phyloP scores from a whole-genome alignment of 2,113 vertebrate species.

The Alligator mississippiensis region DNA sequence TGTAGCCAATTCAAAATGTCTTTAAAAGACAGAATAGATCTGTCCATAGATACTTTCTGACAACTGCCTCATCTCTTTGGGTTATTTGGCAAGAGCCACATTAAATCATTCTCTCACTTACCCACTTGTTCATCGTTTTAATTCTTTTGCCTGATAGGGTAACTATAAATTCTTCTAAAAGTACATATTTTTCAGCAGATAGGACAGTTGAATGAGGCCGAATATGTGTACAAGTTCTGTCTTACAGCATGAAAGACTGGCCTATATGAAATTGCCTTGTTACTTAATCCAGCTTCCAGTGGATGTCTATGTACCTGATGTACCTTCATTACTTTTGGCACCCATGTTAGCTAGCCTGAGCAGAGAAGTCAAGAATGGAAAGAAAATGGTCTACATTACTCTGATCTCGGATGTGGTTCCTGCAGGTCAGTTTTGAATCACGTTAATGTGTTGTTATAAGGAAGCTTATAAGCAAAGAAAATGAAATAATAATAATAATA shows the following conservation, averaged over 20 bases:
- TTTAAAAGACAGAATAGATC: constrained; percentile 23
- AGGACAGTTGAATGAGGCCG: not conserved
- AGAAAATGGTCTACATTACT: not conserved
- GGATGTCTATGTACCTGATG: not conserved
- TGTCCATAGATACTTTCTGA: constrained; percentile 51
- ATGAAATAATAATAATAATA: too few relatives aligned
- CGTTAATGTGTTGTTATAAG: not conserved
- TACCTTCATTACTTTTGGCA: not conserved
- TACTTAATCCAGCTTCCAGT: not conserved
- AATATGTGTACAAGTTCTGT: not conserved
- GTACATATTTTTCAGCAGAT: not conserved
- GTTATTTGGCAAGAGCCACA: constrained; percentile 43
- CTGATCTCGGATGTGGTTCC: not conserved
- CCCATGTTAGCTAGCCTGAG: not conserved
- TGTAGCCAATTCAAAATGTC: constrained; percentile 40
- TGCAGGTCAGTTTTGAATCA: not conserved
- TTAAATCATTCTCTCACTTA: constrained; percentile 50
- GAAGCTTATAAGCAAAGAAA: not conserved
- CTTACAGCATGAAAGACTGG: not conserved
- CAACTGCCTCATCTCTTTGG: constrained; percentile 46
- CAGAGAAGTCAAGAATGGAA: not conserved
- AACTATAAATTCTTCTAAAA: constrained; percentile 27
- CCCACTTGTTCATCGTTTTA: constrained; percentile 1
- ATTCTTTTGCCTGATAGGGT: constrained; percentile 32
- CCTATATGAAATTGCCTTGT: not conserved